Base-by-base conservation (phyloP, 2,113 vertebrate genomes). In the Gorsachius goisagi region DNA sequence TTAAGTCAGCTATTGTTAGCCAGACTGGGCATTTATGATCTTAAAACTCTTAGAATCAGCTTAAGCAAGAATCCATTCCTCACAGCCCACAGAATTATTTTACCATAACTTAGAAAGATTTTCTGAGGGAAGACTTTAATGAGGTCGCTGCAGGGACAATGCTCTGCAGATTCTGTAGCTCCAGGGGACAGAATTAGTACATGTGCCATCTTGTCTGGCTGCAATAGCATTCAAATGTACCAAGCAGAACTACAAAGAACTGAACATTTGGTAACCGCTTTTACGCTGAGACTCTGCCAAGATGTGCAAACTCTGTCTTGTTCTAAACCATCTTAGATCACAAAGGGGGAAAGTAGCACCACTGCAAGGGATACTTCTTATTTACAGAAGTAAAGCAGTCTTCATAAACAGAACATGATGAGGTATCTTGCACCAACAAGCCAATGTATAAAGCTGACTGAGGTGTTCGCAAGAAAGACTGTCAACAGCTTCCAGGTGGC, bases 361-460 rank as follows among this genome's bases (percentile, higher is more conserved):
- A 33, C 39, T 15, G n/a, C 35, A 41, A 80, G 41, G 26, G 13
- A 74, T 11, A 21, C 20, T 33, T 71, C 19, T 50, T 55, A 28
- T 39, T 56, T 64, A 39, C 0, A 78, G n/a, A 72, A 78, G 37
- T 32, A 72, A 74, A 71, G 35, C 37, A 59, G 12, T 20, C n/a
- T 50, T 78, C 52, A 39, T 9, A 9, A 62, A 88, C 15, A 49
- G 33, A 78, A 85, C 18, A 41, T 0, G 4, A 7, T 6, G 15
- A 0, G 4, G 6, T 6, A 39, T 0, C 28, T 35, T 26, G 12
- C 35, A 10, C 30, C 73, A 77, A 14, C 11, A 53, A 60, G 17
- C 4, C 53, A 33, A 32, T 26, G 17, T 4, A 35, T 5, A 55
- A 55, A 59, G 28, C 1, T 39, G 26, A 78, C 0, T 15, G 18